Evolutionary conservation across 37 sponge, comb jelly and placozoan species (phyloP).

Genomic region (Axinella damicornis): DNA sequence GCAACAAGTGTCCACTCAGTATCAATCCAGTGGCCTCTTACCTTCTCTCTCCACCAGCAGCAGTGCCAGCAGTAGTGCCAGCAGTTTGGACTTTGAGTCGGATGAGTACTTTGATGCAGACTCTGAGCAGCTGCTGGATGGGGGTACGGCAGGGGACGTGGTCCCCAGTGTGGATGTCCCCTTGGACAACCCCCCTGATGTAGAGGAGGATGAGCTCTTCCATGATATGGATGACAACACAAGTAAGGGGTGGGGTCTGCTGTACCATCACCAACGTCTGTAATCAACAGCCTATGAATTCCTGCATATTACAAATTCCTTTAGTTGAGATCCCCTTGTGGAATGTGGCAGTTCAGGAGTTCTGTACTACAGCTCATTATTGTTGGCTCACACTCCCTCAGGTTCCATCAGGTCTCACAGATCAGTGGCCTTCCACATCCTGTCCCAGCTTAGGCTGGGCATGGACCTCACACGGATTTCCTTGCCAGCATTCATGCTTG

Average conservation of each 20-base stretch:
- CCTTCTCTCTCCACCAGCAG: no score
- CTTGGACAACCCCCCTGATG: constrained; percentile 69
- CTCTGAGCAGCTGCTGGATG: constrained; percentile 27
- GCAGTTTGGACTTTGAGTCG: constrained; percentile 19
- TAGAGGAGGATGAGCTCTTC: constrained; percentile 58
- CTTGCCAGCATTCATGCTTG: constrained; percentile 97
- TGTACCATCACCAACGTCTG: no score
- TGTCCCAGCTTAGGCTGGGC: constrained; percentile 91
- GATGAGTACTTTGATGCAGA: constrained; percentile 73
- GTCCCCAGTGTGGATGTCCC: constrained; percentile 22
- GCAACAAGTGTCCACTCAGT: no score
- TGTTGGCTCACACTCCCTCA: no score
- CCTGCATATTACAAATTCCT: no score
- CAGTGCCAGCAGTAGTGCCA: no score
- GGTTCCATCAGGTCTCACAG: constrained; percentile 71
- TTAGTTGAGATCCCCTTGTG: no score
- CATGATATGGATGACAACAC: not conserved
- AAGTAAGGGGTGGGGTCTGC: no score
- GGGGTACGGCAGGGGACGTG: constrained; percentile 5
- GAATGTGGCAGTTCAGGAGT: no score
- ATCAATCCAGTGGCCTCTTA: no score
- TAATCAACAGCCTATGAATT: no score
- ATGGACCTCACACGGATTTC: constrained; percentile 94
- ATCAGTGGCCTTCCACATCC: constrained; percentile 92
- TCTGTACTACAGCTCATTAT: no score